Conservation (phyloP, 2,797 vertebrate genomes). For the Novumbra hubbsi region DNA sequence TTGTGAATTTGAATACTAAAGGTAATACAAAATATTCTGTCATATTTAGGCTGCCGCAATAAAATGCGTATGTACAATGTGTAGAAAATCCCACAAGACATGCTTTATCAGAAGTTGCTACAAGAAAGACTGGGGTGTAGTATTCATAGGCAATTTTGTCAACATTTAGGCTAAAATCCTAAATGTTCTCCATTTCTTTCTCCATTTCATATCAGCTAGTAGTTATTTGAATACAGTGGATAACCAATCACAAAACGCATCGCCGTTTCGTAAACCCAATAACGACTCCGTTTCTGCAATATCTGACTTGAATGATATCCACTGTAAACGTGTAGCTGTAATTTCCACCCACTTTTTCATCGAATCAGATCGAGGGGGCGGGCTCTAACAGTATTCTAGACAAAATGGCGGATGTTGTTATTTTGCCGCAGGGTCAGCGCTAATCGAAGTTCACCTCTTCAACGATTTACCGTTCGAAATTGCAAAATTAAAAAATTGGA, state of each 20-base stretch:
- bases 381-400: conserved; percentile 60
- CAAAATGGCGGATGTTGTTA: conserved; percentile 83
- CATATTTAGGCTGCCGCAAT: neutral
- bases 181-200: too few species aligned
- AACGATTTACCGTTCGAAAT: conserved; percentile 33
- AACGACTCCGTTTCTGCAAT: neutral
- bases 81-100: neutral
- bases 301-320: conserved; percentile 57
- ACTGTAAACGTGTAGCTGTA: neutral
- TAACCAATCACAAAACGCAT: neutral
- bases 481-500: conserved; percentile 32
- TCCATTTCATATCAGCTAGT: neutral
- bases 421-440: conserved; percentile 76
- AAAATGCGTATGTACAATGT: neutral
- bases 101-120: neutral
- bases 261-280: neutral
- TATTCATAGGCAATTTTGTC: neutral
- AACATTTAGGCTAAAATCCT: neutral
- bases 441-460: conserved; percentile 51
- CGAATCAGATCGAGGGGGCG: conserved; percentile 67
- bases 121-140: neutral
- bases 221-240: neutral
- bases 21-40: neutral
- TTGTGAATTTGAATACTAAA: neutral
- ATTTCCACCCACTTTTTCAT: conserved; percentile 52